These are phyloP conservation scores for Heteromormyrus szaboi DNA, from an alignment of 2,797 vertebrate genomes.

Conservation along the genomic window DNA sequence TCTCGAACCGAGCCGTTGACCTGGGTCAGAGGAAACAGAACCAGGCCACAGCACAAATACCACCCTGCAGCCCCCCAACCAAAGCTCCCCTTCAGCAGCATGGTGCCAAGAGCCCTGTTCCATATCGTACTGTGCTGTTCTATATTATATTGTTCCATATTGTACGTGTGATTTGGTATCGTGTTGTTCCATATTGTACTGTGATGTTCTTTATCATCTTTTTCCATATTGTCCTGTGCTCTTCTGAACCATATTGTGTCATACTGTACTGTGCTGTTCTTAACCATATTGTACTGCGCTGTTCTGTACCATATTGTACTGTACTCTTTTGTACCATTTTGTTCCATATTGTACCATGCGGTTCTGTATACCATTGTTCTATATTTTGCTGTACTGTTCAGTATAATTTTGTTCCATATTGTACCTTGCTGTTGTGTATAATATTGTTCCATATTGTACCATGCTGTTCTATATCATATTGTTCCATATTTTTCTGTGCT, in stretches of 20 bases:
- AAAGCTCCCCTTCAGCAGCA: background rate
- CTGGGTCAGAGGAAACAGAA: slow-evolving; percentile 1
- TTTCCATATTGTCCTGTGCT: background rate
- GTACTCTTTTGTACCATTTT: no score
- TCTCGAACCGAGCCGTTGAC: background rate
- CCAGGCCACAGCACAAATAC: background rate
- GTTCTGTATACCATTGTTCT: background rate
- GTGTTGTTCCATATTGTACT: background rate
- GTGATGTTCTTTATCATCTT: background rate
- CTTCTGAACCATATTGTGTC: background rate
- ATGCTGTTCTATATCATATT: no score
- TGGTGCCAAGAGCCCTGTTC: background rate
- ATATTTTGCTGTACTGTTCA: no score
- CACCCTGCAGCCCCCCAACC: background rate
- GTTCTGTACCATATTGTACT: no score
- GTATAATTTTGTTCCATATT: no score
- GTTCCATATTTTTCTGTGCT: no score
- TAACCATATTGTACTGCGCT: no score
- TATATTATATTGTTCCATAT: background rate
- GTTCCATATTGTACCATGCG: background rate
- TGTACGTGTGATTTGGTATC: background rate
- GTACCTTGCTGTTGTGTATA: no score
- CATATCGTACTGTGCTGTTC: background rate
- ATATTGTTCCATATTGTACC: background rate
- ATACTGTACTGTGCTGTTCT: no score